Percentiles rank a stretch among this genome's conserved stretches.
phyloP scores from a whole-genome alignment of 92 coral and sea anemone genomes.

The Actinernus sp. region DNA sequence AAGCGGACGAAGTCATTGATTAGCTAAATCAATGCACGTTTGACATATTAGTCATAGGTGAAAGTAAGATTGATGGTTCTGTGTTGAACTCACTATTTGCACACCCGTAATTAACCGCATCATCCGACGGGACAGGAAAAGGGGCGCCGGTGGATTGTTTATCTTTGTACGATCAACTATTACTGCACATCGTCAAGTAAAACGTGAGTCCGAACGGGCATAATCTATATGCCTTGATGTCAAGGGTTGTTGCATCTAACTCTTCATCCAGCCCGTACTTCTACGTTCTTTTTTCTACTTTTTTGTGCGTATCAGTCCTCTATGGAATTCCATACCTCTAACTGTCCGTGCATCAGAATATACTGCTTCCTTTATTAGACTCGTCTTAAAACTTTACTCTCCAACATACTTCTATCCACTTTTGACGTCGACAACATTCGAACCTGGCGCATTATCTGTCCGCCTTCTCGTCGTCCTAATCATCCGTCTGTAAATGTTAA shows the following conservation, averaged over 20 bases:
- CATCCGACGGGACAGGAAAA: constrained; percentile 1
- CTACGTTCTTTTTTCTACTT: too few species aligned
- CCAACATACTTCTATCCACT: too few species aligned
- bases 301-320: too few species aligned
- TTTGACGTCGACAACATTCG: too few species aligned
- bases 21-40: neutral
- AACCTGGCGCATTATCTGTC: too few species aligned
- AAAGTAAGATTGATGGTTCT: neutral
- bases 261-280: too few species aligned
- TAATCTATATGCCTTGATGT: constrained; percentile 32
- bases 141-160: constrained; percentile 27
- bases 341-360: neutral
- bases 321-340: too few species aligned
- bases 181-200: neutral
- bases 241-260: neutral
- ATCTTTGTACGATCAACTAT: constrained; percentile 8
- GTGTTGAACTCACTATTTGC: neutral
- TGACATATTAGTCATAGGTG: neutral
- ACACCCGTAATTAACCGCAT: neutral
- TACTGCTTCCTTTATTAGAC: too few species aligned
- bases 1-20: neutral
- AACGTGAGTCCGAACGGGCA: neutral
- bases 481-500: too few species aligned
- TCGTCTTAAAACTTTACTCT: too few species aligned
- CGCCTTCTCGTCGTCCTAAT: too few species aligned